phyloP scores from a whole-genome alignment of 2,113 vertebrate species.

The Tetraodon nigroviridis region DNA sequence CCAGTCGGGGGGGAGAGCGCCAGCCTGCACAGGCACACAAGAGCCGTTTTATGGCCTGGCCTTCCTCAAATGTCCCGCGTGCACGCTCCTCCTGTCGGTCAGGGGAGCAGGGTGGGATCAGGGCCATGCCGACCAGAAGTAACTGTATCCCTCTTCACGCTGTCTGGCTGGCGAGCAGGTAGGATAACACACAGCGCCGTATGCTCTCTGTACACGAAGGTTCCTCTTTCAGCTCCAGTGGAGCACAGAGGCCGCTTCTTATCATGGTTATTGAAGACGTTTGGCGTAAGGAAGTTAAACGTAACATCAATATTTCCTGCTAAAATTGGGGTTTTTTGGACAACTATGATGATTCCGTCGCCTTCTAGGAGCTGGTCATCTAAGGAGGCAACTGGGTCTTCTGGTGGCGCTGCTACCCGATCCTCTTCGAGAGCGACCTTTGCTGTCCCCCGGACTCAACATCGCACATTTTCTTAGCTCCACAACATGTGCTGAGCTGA shows the following conservation, averaged over 20 bases:
- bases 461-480: background rate
- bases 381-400: background rate
- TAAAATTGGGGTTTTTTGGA: too few species aligned
- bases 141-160: conserved; percentile 34
- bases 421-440: background rate
- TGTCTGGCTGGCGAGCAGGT: conserved; percentile 20
- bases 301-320: too few species aligned
- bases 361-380: background rate
- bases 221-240: conserved; percentile 13
- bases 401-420: background rate
- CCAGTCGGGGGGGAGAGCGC: too few species aligned
- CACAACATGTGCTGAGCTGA: background rate
- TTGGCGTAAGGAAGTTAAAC: too few species aligned
- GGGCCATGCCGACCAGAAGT: conserved; percentile 11
- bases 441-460: background rate
- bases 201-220: conserved; percentile 16
- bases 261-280: too few species aligned
- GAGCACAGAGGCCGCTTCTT: background rate
- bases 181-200: conserved; percentile 18
- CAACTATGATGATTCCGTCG: too few species aligned
- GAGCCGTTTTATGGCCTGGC: too few species aligned
- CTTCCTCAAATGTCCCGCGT: too few species aligned
- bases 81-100: conserved; percentile 22
- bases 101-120: conserved; percentile 44
- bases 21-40: too few species aligned